Conservation (phyloP, 2,113 vertebrate genomes). For the Ramphastos sulfuratus region DNA sequence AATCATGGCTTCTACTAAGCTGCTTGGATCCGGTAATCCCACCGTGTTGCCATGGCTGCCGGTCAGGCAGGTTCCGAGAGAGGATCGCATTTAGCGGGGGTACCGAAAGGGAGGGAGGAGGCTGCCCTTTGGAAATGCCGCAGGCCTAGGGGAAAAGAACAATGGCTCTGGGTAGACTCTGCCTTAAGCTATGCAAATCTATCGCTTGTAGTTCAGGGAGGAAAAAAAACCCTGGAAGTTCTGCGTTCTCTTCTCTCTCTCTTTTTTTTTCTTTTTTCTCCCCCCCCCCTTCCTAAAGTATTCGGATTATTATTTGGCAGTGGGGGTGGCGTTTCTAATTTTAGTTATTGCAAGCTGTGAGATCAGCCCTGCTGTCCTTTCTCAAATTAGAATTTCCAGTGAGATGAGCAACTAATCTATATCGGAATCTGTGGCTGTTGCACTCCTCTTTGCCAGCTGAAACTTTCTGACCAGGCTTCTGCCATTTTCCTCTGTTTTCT, state of each 20-base stretch:
- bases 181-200: background rate
- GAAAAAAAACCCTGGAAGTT: background rate
- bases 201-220: background rate
- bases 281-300: fast-evolving
- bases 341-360: background rate
- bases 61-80: background rate
- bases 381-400: background rate
- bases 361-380: background rate
- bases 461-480: background rate
- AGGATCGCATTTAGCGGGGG: background rate
- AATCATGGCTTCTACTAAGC: background rate
- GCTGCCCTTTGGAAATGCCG: background rate
- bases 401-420: background rate
- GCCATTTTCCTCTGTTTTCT: background rate
- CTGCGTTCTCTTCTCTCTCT: background rate
- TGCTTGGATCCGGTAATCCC: background rate
- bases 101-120: background rate
- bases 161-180: background rate
- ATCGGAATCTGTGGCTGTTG: background rate
- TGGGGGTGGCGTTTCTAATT: background rate
- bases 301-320: background rate
- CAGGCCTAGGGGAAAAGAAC: background rate
- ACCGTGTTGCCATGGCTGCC: background rate
- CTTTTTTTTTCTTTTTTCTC: too few species aligned
- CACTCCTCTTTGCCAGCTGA: background rate